Conservation (phyloP, 2,888 invertebrate species). For the Clusia tigrina region DNA sequence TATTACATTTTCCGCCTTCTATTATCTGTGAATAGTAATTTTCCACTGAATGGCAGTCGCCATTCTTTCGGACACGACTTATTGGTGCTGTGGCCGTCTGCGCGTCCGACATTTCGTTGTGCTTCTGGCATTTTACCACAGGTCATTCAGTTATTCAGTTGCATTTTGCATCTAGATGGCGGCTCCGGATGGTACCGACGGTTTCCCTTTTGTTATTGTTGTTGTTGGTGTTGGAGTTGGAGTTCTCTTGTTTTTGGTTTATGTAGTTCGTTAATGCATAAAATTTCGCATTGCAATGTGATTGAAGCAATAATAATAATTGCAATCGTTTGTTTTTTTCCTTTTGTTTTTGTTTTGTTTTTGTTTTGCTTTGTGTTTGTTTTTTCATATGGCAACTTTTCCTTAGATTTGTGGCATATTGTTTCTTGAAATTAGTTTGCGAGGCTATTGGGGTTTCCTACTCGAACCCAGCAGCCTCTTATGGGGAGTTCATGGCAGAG, state of each 20-base stretch:
- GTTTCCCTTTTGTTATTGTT: constrained; percentile 1
- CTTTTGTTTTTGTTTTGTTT: background rate
- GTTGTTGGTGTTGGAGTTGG: constrained; percentile 11
- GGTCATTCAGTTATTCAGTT: constrained; percentile 25
- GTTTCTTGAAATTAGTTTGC: constrained; percentile 6
- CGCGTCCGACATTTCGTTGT: constrained; percentile 29
- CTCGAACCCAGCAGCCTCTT: background rate
- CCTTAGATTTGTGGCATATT: constrained; percentile 8
- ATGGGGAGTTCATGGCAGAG: no score
- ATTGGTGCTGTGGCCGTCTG: constrained; percentile 10
- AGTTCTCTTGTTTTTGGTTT: no score
- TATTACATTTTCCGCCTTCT: no score
- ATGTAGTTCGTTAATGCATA: constrained; percentile 5
- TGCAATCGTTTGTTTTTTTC: no score
- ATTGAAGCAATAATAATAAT: constrained; percentile 17
- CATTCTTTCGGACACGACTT: constrained; percentile 11
- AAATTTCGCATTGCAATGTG: constrained; percentile 15
- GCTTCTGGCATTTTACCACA: constrained; percentile 34
- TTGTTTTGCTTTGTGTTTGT: background rate
- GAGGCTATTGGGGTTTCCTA: constrained; percentile 20
- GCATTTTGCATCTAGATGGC: background rate
- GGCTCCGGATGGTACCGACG: background rate
- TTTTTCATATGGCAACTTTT: constrained; percentile 4
- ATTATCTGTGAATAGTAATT: no score
- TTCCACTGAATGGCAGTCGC: no score